Evolutionary conservation across 2,888 invertebrate genomes (phyloP).

Genomic region (Gisinianus flammeolus): DNA sequence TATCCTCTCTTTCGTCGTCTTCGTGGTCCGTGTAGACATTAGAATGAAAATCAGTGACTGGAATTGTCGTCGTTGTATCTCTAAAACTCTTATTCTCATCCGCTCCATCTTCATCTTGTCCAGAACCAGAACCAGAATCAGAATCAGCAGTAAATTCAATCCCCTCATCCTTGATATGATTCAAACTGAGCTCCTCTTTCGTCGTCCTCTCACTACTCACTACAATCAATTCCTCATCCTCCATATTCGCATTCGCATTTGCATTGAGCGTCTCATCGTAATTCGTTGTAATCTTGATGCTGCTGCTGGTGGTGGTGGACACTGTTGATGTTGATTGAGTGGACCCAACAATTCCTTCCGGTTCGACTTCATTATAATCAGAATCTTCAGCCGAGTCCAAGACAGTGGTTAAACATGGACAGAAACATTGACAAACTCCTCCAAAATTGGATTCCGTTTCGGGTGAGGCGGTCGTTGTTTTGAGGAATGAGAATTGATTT

Average conservation of each 20-base stretch:
- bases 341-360: background rate
- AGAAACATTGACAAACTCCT: slow-evolving; percentile 38
- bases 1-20: background rate
- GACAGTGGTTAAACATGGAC: slow-evolving; percentile 26
- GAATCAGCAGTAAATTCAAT: slow-evolving; percentile 23
- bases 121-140: slow-evolving; percentile 15
- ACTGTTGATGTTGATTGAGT: background rate
- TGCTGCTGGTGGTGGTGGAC: background rate
- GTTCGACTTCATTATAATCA: background rate
- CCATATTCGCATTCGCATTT: background rate
- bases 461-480: background rate
- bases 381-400: background rate
- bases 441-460: slow-evolving; percentile 14
- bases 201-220: slow-evolving; percentile 2
- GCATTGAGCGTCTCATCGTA: background rate
- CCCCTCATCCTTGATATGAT: slow-evolving; percentile 26
- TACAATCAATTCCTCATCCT: slow-evolving; percentile 34
- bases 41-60: slow-evolving; percentile 32
- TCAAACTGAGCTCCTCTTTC: background rate
- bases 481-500: background rate
- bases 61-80: no score
- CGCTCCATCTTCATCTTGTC: background rate
- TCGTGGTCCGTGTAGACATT: slow-evolving; percentile 5
- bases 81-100: slow-evolving; percentile 15
- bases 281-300: background rate